Evolutionary conservation across 2,888 invertebrate genomes (phyloP), one percentile per base, ranked within the genome.

Genomic region (Pammene fasciana): DNA sequence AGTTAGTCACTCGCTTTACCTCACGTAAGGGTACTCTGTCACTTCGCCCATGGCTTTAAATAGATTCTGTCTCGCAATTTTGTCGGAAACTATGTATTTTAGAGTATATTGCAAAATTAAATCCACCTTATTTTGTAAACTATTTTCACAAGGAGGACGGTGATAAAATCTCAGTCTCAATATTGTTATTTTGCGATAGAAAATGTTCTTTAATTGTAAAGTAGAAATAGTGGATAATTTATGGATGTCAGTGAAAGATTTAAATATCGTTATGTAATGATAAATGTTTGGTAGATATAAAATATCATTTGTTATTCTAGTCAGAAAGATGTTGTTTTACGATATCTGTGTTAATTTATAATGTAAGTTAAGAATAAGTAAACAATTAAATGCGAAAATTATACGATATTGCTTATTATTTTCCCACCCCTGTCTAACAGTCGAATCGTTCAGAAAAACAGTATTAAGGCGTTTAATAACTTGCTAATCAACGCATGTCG

Each of bases 281-380:
- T 86, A 88, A 85, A 87, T 87, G 85, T 89, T 84, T 88, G 86
- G 79, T 75, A 81, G 76, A 83, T 83, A 81, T 74, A 65, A 72
- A 75, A 82, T 84, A 86, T 81, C 81, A 88, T 86, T 83, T 88
- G 90, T 90, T 90, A 87, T 84, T 89, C 90, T 90, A 91, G 91
- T 90, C 90, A 89, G 79, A 80, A 83, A 85, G 85, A 84, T 88
- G 88, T 86, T 87, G 81, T 88, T 86, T 86, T 84, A 86, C 68
- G 76, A 80, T 81, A 78, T 86, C 81, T 82, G 85, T 89, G 86
- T 90, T 88, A 85, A 84, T 84, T 84, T 81, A 81, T 55, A 65
- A 65, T 65, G 52, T 65, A 65, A 60, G 80, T 76, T 75, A 75
- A 75, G 78, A 71, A 72, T 78, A 82, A 79, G 74, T 75, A 62